These are phyloP conservation scores for Nibea coibor DNA, from an alignment of 2,113 vertebrate species.

Conservation along the genomic window DNA sequence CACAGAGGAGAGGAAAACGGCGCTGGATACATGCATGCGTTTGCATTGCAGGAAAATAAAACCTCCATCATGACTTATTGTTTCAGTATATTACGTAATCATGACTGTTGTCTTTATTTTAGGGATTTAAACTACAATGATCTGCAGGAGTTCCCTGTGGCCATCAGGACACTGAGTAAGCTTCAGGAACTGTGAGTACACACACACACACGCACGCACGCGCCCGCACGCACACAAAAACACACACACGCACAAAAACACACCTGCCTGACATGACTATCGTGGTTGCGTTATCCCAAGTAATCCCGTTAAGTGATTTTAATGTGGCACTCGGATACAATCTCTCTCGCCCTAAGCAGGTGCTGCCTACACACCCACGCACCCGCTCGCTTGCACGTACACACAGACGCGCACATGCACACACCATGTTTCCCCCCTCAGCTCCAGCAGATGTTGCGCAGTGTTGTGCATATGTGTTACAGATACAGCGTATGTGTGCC, in stretches of 20 bases:
- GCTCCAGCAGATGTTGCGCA: constrained; percentile 82
- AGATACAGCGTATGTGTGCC: constrained; percentile 69
- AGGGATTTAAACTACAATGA: constrained; percentile 97
- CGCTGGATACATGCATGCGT: constrained; percentile 17
- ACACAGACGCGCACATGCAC: neutral
- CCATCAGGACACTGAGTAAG: constrained; percentile 91
- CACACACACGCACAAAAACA: constrained; percentile 54
- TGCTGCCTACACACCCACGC: constrained; percentile 77
- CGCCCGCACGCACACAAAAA: constrained; percentile 13
- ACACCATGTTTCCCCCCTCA: constrained; percentile 61
- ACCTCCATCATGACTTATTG: constrained; percentile 3
- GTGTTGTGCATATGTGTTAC: constrained; percentile 71
- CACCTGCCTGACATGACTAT: constrained; percentile 79
- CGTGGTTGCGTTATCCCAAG: constrained; percentile 78
- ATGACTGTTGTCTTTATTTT: constrained; percentile 43
- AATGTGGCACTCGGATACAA: constrained; percentile 83
- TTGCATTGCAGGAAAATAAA: constrained; percentile 1
- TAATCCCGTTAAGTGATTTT: constrained; percentile 84
- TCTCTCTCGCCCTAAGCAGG: constrained; percentile 83
- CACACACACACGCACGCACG: neutral
- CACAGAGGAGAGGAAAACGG: constrained; percentile 33
- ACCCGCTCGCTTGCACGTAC: constrained; percentile 53
- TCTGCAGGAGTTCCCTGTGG: constrained; percentile 92
- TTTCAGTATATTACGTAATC: constrained; percentile 27
- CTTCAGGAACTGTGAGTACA: constrained; percentile 95